Evolutionary conservation across 2,113 vertebrate genomes (phyloP).

Genomic region (Myrmecobius fasciatus): DNA sequence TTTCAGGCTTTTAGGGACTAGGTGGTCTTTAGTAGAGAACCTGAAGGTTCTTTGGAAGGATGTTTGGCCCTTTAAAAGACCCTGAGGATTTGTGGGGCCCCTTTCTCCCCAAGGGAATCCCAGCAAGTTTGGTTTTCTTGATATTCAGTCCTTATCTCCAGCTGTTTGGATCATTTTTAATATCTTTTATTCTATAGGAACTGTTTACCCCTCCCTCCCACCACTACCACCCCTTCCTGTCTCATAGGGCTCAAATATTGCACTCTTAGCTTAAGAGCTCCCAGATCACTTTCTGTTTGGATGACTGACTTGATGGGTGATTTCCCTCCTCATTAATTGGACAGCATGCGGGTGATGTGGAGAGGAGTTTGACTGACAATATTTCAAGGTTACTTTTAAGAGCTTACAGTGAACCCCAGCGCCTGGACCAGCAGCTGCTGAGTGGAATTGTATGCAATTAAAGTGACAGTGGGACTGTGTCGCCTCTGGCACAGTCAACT

Average conservation of each 20-base stretch:
- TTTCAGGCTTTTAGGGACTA: conserved; percentile 56
- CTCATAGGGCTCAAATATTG: conserved; percentile 69
- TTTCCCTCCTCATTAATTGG: conserved; percentile 76
- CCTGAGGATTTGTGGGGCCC: neutral
- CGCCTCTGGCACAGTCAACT: conserved; percentile 65
- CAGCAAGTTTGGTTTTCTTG: conserved; percentile 73
- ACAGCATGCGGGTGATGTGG: conserved; percentile 73
- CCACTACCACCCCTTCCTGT: conserved; percentile 18
- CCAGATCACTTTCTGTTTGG: conserved; percentile 75
- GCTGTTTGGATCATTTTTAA: conserved; percentile 65
- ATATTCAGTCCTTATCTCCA: conserved; percentile 47
- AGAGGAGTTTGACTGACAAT: conserved; percentile 74
- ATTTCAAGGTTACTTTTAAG: conserved; percentile 77
- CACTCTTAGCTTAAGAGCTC: conserved; percentile 63
- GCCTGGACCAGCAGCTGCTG: conserved; percentile 76
- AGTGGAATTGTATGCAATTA: conserved; percentile 80
- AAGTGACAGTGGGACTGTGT: conserved; percentile 78
- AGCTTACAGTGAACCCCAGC: conserved; percentile 75
- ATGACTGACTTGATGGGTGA: conserved; percentile 70
- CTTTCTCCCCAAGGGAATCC: conserved; percentile 35
- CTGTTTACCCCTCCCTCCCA: conserved; percentile 14
- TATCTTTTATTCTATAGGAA: conserved; percentile 64
- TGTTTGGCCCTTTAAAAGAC: conserved; percentile 45
- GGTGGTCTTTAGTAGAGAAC: conserved; percentile 44
- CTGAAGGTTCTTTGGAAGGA: conserved; percentile 61